A percentile compares a stretch with the other conserved stretches of the same genome.
Conservation (phyloP, 2,888 invertebrate genomes). For the Drosophila buzzatii region DNA sequence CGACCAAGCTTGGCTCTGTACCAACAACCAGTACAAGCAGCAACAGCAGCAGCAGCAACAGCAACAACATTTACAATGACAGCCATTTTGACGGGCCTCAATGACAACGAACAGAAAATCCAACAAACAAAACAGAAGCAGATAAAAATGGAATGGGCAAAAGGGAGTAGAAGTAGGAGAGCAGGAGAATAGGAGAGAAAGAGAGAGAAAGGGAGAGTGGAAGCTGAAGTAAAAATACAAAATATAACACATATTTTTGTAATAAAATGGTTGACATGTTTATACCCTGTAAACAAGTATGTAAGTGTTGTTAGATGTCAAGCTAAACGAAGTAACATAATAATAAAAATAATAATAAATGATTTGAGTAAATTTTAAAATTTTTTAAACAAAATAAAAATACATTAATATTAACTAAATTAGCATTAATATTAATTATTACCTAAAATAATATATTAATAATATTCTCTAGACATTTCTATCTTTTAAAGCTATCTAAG, state of each 20-base stretch:
- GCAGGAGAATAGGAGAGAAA: no score
- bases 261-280: slow-evolving; percentile 20
- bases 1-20: slow-evolving; percentile 53
- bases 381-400: no score
- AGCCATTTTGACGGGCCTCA: slow-evolving; percentile 66
- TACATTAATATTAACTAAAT: no score
- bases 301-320: neutral
- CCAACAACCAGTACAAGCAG: slow-evolving; percentile 37
- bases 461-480: no score
- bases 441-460: no score
- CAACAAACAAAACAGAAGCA: slow-evolving; percentile 27
- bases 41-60: slow-evolving; percentile 30
- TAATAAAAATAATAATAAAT: neutral
- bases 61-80: slow-evolving; percentile 44
- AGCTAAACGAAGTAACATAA: neutral
- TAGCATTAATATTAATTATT: no score
- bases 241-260: slow-evolving; percentile 17
- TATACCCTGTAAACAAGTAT: slow-evolving; percentile 11
- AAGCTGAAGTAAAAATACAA: neutral
- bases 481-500: no score
- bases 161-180: neutral
- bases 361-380: neutral
- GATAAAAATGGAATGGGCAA: neutral
- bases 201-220: neutral
- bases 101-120: slow-evolving; percentile 34